Evolutionary conservation across 2,797 vertebrate genomes (phyloP).

Genomic region (Sebastes vulpes): DNA sequence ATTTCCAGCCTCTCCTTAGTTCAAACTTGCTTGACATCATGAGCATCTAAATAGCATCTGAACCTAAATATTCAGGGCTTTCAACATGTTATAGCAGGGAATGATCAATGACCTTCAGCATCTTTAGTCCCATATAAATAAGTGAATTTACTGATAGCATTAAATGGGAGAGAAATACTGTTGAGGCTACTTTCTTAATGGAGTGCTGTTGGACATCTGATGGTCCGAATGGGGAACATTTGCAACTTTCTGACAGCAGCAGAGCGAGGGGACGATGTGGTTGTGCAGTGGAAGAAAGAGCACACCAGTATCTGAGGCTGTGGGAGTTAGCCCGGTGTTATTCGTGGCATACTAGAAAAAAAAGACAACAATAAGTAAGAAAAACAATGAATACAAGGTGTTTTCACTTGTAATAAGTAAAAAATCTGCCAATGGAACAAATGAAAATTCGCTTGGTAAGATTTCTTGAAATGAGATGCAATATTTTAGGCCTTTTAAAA

Average conservation of each 20-base stretch:
- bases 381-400: too few relatives aligned
- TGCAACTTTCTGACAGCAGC: neutral
- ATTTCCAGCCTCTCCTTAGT: neutral
- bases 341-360: too few relatives aligned
- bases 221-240: neutral
- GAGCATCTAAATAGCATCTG: neutral
- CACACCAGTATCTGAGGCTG: neutral
- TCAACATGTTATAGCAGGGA: neutral
- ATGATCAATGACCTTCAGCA: neutral
- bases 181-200: neutral
- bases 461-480: neutral
- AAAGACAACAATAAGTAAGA: too few relatives aligned
- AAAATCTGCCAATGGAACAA: too few relatives aligned
- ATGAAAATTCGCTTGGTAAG: neutral
- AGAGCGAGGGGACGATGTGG: neutral
- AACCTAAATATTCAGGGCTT: neutral
- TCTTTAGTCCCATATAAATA: neutral
- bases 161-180: neutral
- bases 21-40: neutral
- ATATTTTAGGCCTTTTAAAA: neutral
- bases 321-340: neutral
- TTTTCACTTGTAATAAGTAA: too few relatives aligned
- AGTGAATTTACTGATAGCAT: fast-evolving
- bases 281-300: neutral
- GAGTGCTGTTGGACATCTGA: neutral